Conservation (phyloP, 2,888 invertebrate species). For the Mythimna ferrago region DNA sequence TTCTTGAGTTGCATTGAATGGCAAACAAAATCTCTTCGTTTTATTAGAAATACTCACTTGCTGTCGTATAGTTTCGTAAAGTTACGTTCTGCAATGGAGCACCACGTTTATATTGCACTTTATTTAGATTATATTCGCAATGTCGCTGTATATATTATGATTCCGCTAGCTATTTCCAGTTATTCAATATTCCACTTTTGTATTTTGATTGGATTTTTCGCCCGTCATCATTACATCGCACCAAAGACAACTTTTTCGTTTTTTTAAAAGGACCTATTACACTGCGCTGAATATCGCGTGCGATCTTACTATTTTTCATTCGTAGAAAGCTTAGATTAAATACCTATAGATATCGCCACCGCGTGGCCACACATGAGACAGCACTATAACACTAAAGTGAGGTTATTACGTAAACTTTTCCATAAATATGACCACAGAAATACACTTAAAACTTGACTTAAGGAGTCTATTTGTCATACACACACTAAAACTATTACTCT, state of each 20-base stretch:
- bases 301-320: too few relatives aligned
- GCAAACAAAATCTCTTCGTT: not conserved
- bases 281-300: too few relatives aligned
- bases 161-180: not conserved
- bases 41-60: slow-evolving; percentile 15
- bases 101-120: slow-evolving; percentile 11
- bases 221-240: slow-evolving; percentile 46
- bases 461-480: too few relatives aligned
- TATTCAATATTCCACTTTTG: slow-evolving; percentile 41
- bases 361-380: too few relatives aligned
- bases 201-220: slow-evolving; percentile 55
- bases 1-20: not conserved
- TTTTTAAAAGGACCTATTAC: too few relatives aligned
- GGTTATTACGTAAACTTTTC: too few relatives aligned
- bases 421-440: too few relatives aligned
- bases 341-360: too few relatives aligned
- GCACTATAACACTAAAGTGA: too few relatives aligned
- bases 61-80: slow-evolving; percentile 1
- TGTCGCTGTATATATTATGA: not conserved
- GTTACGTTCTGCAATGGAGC: not conserved
- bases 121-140: not conserved
- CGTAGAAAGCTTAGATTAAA: too few relatives aligned
- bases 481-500: too few relatives aligned
- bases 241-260: slow-evolving; percentile 5
- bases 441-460: too few relatives aligned